These are phyloP conservation scores for Andricus grossulariae DNA, from an alignment of 1,140 invertebrate genomes.

Conservation along the genomic window DNA sequence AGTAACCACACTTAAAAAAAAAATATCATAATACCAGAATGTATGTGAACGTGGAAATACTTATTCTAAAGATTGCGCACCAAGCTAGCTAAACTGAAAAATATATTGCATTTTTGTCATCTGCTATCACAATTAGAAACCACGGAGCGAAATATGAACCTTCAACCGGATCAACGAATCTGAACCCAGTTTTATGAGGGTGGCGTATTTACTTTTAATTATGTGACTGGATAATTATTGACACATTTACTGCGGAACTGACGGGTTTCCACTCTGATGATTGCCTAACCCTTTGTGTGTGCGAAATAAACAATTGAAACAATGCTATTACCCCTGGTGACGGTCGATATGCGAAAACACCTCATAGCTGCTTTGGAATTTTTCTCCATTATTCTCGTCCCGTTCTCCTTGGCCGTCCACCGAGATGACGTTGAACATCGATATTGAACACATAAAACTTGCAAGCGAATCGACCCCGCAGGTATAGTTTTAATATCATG, in stretches of 20 bases:
- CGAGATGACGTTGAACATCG: constrained; percentile 53
- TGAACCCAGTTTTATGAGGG: constrained; percentile 39
- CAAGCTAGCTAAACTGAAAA: too few species aligned
- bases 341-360: constrained; percentile 11
- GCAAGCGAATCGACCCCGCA: constrained; percentile 65
- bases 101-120: too few species aligned
- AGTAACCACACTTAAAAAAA: too few species aligned
- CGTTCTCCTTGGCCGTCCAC: neutral
- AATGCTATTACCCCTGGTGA: neutral
- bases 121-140: too few species aligned
- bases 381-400: constrained; percentile 38
- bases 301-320: constrained; percentile 62
- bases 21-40: too few species aligned
- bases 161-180: too few species aligned
- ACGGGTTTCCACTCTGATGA: constrained; percentile 46
- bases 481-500: constrained; percentile 65
- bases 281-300: constrained; percentile 45
- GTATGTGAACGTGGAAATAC: too few species aligned
- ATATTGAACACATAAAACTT: constrained; percentile 71
- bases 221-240: constrained; percentile 70
- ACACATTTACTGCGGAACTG: constrained; percentile 54
- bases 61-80: too few species aligned
- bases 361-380: neutral
- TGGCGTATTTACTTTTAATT: constrained; percentile 72
- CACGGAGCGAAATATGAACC: too few species aligned